A percentile compares a stretch with the other conserved stretches of the same genome.
Evolutionary conservation across 1,140 invertebrate species (phyloP).

Genomic region (Centruroides sculpturatus): DNA sequence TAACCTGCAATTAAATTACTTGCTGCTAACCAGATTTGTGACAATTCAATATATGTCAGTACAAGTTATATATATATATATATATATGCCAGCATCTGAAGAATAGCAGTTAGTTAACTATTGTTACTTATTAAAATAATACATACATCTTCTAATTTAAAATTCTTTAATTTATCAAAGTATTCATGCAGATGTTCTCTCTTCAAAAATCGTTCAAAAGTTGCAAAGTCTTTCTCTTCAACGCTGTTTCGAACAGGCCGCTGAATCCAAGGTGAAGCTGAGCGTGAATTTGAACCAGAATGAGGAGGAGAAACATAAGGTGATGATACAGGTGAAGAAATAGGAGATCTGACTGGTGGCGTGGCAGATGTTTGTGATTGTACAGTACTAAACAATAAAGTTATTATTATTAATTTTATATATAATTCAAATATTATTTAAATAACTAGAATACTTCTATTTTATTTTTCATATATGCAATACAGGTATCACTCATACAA

Average conservation of each 20-base stretch:
- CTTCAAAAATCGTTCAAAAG: constrained; percentile 10
- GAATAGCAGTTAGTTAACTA: too few species aligned
- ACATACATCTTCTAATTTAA: constrained; percentile 19
- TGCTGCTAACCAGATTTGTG: too few species aligned
- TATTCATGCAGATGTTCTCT: constrained; percentile 19
- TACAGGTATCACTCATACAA: too few species aligned
- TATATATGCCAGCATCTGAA: too few species aligned
- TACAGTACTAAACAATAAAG: not conserved
- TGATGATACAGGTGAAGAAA: constrained; percentile 15
- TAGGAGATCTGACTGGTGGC: constrained; percentile 7
- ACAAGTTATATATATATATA: too few species aligned
- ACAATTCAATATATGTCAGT: too few species aligned
- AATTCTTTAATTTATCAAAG: constrained; percentile 13
- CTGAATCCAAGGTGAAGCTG: constrained; percentile 14
- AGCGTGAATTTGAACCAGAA: constrained; percentile 11
- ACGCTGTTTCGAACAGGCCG: not conserved
- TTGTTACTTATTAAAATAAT: too few species aligned
- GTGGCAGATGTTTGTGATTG: not conserved
- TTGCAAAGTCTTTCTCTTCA: not conserved
- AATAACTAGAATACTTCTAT: too few species aligned
- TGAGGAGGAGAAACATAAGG: constrained; percentile 15
- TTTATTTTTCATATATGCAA: too few species aligned
- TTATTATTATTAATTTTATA: too few species aligned
- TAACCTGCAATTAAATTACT: too few species aligned
- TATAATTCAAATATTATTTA: too few species aligned